Evolutionary conservation across 2,888 invertebrate genomes (phyloP).

Genomic region (Chymomyza fuscimana): DNA sequence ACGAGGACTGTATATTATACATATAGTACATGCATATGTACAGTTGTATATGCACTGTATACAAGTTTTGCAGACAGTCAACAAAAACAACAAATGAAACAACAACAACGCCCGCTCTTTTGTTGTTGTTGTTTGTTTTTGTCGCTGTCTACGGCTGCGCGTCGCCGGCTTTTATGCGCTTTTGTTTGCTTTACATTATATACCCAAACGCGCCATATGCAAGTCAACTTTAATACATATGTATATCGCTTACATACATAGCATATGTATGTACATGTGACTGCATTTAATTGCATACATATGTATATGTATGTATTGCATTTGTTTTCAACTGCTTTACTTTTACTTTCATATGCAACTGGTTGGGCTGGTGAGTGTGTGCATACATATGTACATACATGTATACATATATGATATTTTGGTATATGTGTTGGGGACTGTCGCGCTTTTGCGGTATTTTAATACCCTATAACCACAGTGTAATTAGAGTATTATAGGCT

Average conservation of each 20-base stretch:
- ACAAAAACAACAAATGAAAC: background rate
- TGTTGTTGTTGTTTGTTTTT: constrained; percentile 37
- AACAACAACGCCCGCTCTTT: constrained; percentile 41
- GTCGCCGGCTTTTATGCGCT: constrained; percentile 41
- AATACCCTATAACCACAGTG: background rate
- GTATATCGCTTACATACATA: constrained; percentile 32
- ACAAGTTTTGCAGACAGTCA: background rate
- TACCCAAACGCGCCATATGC: constrained; percentile 13
- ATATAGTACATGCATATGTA: too few species aligned
- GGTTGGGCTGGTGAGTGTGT: constrained; percentile 43
- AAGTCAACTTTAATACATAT: constrained; percentile 13
- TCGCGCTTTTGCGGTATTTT: background rate
- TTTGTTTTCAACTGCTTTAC: constrained; percentile 67
- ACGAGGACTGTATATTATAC: background rate
- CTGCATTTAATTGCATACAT: constrained; percentile 1
- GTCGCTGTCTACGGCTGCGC: constrained; percentile 27
- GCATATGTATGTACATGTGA: constrained; percentile 26
- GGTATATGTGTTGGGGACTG: constrained; percentile 3
- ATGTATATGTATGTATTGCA: constrained; percentile 32
- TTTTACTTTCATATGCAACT: constrained; percentile 75
- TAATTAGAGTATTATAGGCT: background rate
- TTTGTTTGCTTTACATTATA: constrained; percentile 61
- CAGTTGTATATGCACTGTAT: constrained; percentile 8
- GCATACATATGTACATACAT: background rate
- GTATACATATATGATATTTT: background rate